Conservation (phyloP, 2,888 invertebrate species). For the Lordiphosa fenestrarum region DNA sequence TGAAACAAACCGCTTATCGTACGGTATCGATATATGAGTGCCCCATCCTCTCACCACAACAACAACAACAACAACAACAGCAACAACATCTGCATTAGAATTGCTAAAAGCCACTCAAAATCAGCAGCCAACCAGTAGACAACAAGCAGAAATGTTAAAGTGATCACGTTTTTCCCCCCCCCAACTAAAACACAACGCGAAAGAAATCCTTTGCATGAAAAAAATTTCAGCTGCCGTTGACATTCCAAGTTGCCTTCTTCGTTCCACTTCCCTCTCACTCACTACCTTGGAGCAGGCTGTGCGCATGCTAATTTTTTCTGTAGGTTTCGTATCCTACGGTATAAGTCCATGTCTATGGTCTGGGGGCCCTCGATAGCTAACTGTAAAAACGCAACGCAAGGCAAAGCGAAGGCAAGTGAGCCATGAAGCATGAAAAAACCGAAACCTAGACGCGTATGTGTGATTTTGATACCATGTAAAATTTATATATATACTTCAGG, state of each 20-base stretch:
- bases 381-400: conserved; percentile 51
- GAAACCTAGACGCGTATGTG: conserved; percentile 31
- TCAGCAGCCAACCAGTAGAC: conserved; percentile 43
- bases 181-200: conserved; percentile 31
- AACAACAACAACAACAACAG: conserved; percentile 36
- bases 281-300: conserved; percentile 25
- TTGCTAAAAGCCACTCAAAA: conserved; percentile 71
- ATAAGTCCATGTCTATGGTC: conserved; percentile 13
- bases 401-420: conserved; percentile 49
- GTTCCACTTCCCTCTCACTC: conserved; percentile 7
- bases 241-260: conserved; percentile 52
- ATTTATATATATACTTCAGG: not conserved
- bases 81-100: conserved; percentile 68
- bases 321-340: conserved; percentile 41
- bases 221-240: conserved; percentile 74
- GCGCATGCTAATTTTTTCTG: conserved; percentile 70
- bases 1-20: conserved; percentile 59
- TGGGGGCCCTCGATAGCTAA: conserved; percentile 51
- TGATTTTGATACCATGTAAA: conserved; percentile 34
- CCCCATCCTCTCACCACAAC: conserved; percentile 14
- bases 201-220: conserved; percentile 55
- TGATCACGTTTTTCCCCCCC: conserved; percentile 76
- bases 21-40: conserved; percentile 60
- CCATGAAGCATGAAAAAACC: conserved; percentile 64
- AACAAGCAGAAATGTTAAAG: conserved; percentile 76